Evolutionary conservation across 2,888 invertebrate genomes (phyloP).

Genomic region (Teleogryllus oceanicus): DNA sequence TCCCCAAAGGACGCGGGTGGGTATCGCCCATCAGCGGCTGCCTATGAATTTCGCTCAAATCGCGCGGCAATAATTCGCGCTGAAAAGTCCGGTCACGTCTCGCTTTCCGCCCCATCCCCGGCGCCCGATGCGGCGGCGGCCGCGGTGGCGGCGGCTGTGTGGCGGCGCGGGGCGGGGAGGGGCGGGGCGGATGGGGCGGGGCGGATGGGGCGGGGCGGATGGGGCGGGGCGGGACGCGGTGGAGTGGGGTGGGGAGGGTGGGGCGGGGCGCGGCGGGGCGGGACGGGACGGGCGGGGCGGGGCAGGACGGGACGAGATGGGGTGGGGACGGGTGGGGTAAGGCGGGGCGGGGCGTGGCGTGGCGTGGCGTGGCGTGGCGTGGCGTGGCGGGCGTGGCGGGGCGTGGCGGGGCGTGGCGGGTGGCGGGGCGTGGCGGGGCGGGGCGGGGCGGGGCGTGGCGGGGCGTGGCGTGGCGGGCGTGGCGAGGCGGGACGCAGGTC

Average conservation of each 20-base stretch:
- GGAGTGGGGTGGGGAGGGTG: too few relatives aligned
- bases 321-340: too few relatives aligned
- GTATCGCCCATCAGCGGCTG: background rate
- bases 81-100: constrained; percentile 18
- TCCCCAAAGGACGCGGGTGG: background rate
- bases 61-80: constrained; percentile 18
- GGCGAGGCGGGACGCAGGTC: too few relatives aligned
- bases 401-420: background rate
- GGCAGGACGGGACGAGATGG: too few relatives aligned
- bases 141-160: background rate
- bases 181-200: background rate
- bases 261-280: too few relatives aligned
- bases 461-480: background rate
- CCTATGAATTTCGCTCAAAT: background rate
- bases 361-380: background rate
- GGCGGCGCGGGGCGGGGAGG: background rate
- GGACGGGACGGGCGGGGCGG: too few relatives aligned
- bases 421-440: background rate
- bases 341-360: too few relatives aligned
- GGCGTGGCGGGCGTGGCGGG: too few relatives aligned
- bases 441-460: too few relatives aligned
- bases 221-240: too few relatives aligned
- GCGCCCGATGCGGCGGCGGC: background rate
- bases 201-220: background rate
- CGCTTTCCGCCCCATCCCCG: background rate